Percentiles rank a stretch among this genome's conserved stretches.
Conservation (phyloP, 2,888 invertebrate species). For the Caenorhabditis sp. region DNA sequence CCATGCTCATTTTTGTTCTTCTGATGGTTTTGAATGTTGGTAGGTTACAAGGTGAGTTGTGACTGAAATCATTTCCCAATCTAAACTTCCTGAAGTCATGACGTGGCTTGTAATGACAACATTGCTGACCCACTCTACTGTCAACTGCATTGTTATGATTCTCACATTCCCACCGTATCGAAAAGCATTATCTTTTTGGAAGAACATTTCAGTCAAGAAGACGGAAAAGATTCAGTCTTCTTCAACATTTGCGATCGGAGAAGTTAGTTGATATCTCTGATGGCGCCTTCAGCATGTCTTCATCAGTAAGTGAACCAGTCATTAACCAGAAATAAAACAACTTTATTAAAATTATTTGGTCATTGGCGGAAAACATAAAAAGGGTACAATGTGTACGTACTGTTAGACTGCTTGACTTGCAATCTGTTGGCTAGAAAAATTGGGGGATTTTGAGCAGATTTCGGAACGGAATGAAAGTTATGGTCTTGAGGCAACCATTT, state of each 20-base stretch:
- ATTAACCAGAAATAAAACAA: neutral
- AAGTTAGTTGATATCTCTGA: neutral
- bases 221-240: constrained; percentile 12
- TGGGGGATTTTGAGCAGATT: constrained; percentile 26
- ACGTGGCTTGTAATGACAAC: neutral
- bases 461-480: constrained; percentile 30
- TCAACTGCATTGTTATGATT: constrained; percentile 4
- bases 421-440: constrained; percentile 45
- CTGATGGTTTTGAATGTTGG: constrained; percentile 1
- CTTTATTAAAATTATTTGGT: constrained; percentile 31
- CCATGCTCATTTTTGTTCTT: neutral
- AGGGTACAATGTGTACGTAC: constrained; percentile 67
- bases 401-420: constrained; percentile 64
- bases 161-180: neutral
- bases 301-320: no score
- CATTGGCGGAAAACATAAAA: constrained; percentile 29
- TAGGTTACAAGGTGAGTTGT: neutral
- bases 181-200: neutral
- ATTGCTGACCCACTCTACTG: neutral
- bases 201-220: neutral
- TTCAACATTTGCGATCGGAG: neutral
- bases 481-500: constrained; percentile 34
- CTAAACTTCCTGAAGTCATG: neutral
- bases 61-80: neutral
- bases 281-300: no score